Conservation (phyloP, 1,140 invertebrate genomes). For the Pararge aegeria region DNA sequence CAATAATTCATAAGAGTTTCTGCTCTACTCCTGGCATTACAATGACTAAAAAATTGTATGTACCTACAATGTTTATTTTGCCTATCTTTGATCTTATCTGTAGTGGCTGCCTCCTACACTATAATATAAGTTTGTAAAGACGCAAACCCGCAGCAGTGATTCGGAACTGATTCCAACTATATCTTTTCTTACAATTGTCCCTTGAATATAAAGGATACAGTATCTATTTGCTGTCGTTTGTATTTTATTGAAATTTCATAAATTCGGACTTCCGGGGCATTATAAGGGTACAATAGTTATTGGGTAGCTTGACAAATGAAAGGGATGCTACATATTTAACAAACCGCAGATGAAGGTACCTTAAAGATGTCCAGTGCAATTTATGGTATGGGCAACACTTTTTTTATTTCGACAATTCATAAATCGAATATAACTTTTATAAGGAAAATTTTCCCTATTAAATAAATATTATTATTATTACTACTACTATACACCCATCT, state of each 20-base stretch:
- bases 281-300: constrained; percentile 39
- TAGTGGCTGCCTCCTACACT: not conserved
- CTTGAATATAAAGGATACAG: constrained; percentile 33
- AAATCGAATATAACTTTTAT: too few species aligned
- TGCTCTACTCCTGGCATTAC: too few species aligned
- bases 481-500: too few species aligned
- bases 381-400: too few species aligned
- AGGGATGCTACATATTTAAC: not conserved
- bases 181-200: constrained; percentile 12
- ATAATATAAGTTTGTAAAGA: constrained; percentile 25
- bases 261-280: constrained; percentile 58
- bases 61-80: too few species aligned
- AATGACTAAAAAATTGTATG: too few species aligned
- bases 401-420: too few species aligned
- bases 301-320: not conserved
- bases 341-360: not conserved
- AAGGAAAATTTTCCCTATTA: too few species aligned
- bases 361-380: too few species aligned
- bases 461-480: too few species aligned
- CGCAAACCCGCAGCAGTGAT: constrained; percentile 26
- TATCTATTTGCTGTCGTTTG: constrained; percentile 63
- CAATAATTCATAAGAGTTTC: too few species aligned
- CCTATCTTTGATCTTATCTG: too few species aligned
- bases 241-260: constrained; percentile 50
- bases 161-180: constrained; percentile 16